Base-by-base conservation (phyloP, 2,888 invertebrate species). In the Lasioglossum morio region DNA sequence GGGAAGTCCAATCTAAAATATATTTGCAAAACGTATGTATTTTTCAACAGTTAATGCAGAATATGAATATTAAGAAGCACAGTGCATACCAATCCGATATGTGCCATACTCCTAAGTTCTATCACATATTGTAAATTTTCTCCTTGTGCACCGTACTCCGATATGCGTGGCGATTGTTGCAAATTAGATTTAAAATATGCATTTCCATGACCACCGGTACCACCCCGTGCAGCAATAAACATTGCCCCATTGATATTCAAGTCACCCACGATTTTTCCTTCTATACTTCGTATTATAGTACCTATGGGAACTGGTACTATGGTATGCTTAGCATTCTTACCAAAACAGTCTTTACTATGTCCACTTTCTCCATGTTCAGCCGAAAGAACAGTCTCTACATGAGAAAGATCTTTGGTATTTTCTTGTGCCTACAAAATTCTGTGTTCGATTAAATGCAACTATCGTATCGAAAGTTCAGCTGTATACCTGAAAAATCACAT, bases 191-290 rank as follows among this genome's bases (percentile, higher is more conserved):
- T 96, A 95, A 99, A 99, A 96, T 98, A 99, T 86, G 97, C 96
- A 95, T 99, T 99, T 0, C 99, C 99, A 93, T 98, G 97, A 0
- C 99, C 99, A 0, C 99, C 99, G 0, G 98, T 97, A 5, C 99
- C 99, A 0, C 99, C 99, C 86, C 99, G 96, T 19, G 99, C 99
- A 14, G 98, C 99, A 27, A 99, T 96, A 95, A 98, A 99, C 96
- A 98, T 97, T 75, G 97, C 96, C 7, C 97, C 97, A 57, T 96
- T 96, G 79, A 95, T 94, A 53, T 96, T 94, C 84, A 99, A 95
- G 94, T 98, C 98, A 0, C 97, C 97, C 16, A 98, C 95, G 63
- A 97, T 95, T 81, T 95, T 95, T 0, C 97, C 97, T 3, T 95
- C 89, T 82, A 89, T 85, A 91, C 96, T 95, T 86, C 97, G 97